Conservation (phyloP, 2,888 invertebrate genomes). For the Tinea pellionella region DNA sequence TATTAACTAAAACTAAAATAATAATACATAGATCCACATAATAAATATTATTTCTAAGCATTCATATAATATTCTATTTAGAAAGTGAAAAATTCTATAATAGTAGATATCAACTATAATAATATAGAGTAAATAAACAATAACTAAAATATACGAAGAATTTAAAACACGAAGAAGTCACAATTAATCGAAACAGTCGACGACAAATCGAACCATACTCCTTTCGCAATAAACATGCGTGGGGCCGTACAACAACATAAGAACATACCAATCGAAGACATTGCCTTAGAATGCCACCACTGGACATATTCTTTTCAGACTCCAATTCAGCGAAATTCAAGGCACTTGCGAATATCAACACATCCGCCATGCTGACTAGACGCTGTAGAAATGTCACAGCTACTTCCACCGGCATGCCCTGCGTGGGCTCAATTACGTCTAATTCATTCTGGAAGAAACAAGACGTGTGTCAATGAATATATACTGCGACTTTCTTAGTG, state of each 20-base stretch:
- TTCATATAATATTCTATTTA: neutral
- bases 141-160: too few species aligned
- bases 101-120: neutral
- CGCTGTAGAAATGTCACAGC: slow-evolving; percentile 98
- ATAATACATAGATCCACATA: neutral
- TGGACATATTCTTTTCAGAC: slow-evolving; percentile 99
- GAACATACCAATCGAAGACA: slow-evolving; percentile 88
- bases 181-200: too few species aligned
- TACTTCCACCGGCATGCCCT: slow-evolving; percentile 98
- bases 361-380: slow-evolving; percentile 98
- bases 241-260: too few species aligned
- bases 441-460: slow-evolving; percentile 84
- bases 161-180: too few species aligned
- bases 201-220: too few species aligned
- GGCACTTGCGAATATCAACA: slow-evolving; percentile 97
- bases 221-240: too few species aligned
- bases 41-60: neutral
- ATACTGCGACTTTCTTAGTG: too few species aligned
- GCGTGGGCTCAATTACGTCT: slow-evolving; percentile 97
- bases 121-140: too few species aligned
- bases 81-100: neutral
- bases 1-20: too few species aligned
- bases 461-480: neutral
- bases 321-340: slow-evolving; percentile 98
- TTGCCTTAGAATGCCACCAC: slow-evolving; percentile 97